A percentile compares a stretch with the other conserved stretches of the same genome.
Evolutionary conservation across 2,888 invertebrate species (phyloP).

Genomic region (Mythimna impura): DNA sequence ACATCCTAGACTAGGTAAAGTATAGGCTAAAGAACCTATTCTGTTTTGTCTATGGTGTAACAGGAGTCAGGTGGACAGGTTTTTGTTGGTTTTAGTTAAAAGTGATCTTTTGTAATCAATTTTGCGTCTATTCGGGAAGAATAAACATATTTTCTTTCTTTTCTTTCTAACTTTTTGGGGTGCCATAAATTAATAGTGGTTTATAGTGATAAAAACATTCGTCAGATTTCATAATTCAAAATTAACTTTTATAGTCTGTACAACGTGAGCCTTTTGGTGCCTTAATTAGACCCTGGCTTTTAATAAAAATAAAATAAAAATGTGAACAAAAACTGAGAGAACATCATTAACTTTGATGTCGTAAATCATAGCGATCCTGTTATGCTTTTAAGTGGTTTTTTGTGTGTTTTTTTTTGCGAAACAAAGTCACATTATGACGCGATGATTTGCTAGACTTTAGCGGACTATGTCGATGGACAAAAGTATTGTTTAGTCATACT

Average conservation of each 20-base stretch:
- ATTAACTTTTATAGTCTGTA: slow-evolving; percentile 9
- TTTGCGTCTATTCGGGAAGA: no score
- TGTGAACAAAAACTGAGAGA: slow-evolving; percentile 46
- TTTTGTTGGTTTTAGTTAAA: no score
- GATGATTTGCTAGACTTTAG: slow-evolving; percentile 50
- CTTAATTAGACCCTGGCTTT: slow-evolving; percentile 35
- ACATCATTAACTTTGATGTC: slow-evolving; percentile 46
- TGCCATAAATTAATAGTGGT: neutral
- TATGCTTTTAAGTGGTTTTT: slow-evolving; percentile 58
- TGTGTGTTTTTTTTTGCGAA: slow-evolving; percentile 41
- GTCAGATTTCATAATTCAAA: neutral
- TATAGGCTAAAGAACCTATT: no score
- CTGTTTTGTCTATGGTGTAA: no score
- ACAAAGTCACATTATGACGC: slow-evolving; percentile 38
- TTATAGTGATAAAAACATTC: neutral
- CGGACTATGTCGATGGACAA: slow-evolving; percentile 41
- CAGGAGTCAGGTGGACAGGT: no score
- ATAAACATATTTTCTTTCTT: no score
- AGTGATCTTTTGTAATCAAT: no score
- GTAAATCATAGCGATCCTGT: slow-evolving; percentile 61
- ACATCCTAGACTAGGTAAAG: no score
- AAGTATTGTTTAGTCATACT: slow-evolving; percentile 58
- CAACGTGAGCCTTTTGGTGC: neutral
- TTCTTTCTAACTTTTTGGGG: neutral
- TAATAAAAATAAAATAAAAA: slow-evolving; percentile 34